phyloP scores from a whole-genome alignment of 2,797 vertebrate species.

The Pangasius krempfi region DNA sequence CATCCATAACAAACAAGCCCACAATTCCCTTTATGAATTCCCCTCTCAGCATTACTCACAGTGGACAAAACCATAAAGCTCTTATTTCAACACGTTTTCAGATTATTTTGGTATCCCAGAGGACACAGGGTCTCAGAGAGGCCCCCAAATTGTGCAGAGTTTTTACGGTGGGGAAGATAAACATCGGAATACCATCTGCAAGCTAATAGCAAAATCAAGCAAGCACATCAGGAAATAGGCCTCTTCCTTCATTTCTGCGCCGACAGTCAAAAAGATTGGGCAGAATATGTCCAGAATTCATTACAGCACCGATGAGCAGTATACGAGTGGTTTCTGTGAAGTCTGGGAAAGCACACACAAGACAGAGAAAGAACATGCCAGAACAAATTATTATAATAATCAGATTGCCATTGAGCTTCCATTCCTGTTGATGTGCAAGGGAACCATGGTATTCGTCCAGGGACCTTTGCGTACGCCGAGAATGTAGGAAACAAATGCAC shows the following conservation, averaged over 20 bases:
- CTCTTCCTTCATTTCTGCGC: background rate
- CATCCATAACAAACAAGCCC: background rate
- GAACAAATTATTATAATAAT: background rate
- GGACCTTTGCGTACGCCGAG: background rate
- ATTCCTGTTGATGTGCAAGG: background rate
- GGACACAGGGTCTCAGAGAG: background rate
- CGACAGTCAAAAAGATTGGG: background rate
- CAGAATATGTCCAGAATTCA: background rate
- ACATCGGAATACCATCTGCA: background rate
- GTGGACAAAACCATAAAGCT: background rate
- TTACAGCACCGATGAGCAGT: background rate
- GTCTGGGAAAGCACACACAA: background rate
- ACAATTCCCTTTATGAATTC: background rate
- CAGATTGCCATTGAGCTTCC: background rate
- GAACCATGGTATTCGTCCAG: background rate
- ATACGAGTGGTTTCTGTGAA: no score
- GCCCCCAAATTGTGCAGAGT: background rate
- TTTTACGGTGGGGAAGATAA: background rate
- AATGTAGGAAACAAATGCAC: background rate
- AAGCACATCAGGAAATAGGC: background rate
- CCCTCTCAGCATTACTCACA: background rate
- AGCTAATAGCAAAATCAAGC: background rate
- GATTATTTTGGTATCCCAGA: background rate
- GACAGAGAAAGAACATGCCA: background rate
- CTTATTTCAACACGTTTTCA: constrained; percentile 1